Percentiles rank a stretch among this genome's conserved stretches.
Evolutionary conservation across 2,888 invertebrate genomes (phyloP).

Genomic region (Cheilosia grossa): DNA sequence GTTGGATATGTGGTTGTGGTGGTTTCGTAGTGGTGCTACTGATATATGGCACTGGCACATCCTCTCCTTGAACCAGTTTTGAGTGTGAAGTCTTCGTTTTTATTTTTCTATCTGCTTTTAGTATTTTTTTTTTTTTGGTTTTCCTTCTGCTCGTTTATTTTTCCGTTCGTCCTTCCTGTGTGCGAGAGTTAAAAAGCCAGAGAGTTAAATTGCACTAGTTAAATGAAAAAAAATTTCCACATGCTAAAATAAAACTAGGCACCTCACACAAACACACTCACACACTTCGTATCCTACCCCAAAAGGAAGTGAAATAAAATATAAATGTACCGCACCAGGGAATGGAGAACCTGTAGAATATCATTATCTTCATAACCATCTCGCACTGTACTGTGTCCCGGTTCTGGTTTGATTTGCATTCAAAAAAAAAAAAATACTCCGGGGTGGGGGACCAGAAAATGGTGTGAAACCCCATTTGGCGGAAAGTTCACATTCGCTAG

Average conservation of each 20-base stretch:
- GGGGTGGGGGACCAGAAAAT: background rate
- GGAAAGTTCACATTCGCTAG: conserved; percentile 45
- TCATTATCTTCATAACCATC: conserved; percentile 48
- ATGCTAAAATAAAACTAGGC: conserved; percentile 35
- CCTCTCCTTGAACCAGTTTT: conserved; percentile 74
- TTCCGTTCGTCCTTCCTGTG: conserved; percentile 60
- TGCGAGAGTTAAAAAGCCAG: conserved; percentile 33
- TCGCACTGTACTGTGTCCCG: background rate
- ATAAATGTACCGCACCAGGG: conserved; percentile 21
- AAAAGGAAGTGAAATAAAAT: conserved; percentile 48
- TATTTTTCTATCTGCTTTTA: conserved; percentile 31
- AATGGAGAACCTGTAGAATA: conserved; percentile 48
- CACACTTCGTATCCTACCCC: conserved; percentile 33
- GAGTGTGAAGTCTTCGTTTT: conserved; percentile 64
- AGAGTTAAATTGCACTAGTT: conserved; percentile 76
- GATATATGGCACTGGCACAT: conserved; percentile 74
- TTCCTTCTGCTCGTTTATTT: conserved; percentile 34
- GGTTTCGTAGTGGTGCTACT: conserved; percentile 65
- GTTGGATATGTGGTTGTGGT: conserved; percentile 69
- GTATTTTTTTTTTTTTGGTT: conserved; percentile 49
- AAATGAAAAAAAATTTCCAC: conserved; percentile 57
- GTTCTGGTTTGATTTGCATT: conserved; percentile 48
- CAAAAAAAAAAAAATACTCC: background rate
- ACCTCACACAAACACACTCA: conserved; percentile 22
- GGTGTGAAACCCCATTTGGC: conserved; percentile 38